Evolutionary conservation across 2,888 invertebrate genomes (phyloP).

Genomic region (Apodemia zela): DNA sequence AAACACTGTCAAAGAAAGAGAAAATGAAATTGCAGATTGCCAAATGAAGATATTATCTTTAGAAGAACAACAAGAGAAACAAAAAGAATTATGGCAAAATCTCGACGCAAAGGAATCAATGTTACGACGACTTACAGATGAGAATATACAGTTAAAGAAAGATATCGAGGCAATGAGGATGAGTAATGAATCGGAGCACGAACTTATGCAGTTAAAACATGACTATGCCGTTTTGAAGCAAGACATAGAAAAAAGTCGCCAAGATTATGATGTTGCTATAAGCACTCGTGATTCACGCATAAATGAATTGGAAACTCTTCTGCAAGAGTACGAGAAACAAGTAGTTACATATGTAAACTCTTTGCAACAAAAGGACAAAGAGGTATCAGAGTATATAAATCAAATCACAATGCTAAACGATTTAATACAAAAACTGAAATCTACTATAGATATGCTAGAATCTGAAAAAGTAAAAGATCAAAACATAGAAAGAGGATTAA

Average conservation of each 20-base stretch:
- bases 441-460: constrained; percentile 70
- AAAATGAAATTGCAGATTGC: constrained; percentile 72
- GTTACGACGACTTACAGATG: constrained; percentile 59
- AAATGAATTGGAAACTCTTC: constrained; percentile 68
- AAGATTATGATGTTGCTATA: constrained; percentile 57
- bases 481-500: constrained; percentile 74
- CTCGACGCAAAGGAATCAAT: constrained; percentile 59
- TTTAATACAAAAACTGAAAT: constrained; percentile 70
- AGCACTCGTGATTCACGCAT: constrained; percentile 65
- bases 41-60: constrained; percentile 75
- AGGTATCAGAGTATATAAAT: constrained; percentile 69
- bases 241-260: constrained; percentile 57
- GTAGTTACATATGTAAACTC: constrained; percentile 62
- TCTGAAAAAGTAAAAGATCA: constrained; percentile 73
- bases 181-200: constrained; percentile 49
- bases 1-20: constrained; percentile 73
- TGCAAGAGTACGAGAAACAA: constrained; percentile 73
- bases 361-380: constrained; percentile 70
- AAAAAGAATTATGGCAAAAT: constrained; percentile 53
- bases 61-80: constrained; percentile 72
- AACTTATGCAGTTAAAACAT: constrained; percentile 45
- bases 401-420: constrained; percentile 79
- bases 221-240: constrained; percentile 51
- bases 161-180: constrained; percentile 51
- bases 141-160: constrained; percentile 62